A percentile compares a stretch with the other conserved stretches of the same genome.
These are phyloP conservation scores for Meteorus colon DNA, from an alignment of 2,888 invertebrate species.

Conservation along the genomic window DNA sequence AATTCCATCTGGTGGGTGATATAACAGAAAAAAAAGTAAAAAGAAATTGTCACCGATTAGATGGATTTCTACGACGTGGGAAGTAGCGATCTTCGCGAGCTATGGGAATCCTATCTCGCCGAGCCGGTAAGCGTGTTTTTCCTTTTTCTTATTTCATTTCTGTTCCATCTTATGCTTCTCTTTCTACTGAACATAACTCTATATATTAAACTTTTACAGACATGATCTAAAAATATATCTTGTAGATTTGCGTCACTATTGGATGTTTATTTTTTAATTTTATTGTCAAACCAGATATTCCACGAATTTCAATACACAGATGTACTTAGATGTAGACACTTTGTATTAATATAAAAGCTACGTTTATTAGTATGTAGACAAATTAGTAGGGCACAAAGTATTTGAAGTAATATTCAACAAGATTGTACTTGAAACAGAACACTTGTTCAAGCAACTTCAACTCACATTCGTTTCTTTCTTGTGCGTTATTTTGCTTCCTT, in stretches of 20 bases:
- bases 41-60: slow-evolving; percentile 43
- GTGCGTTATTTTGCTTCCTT: background rate
- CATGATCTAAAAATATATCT: background rate
- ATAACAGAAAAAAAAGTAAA: slow-evolving; percentile 43
- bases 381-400: background rate
- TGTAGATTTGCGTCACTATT: background rate
- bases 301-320: background rate
- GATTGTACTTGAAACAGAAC: background rate
- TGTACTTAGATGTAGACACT: background rate
- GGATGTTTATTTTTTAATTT: background rate
- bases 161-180: background rate
- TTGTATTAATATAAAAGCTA: background rate
- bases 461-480: background rate
- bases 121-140: slow-evolving; percentile 82
- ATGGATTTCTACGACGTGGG: slow-evolving; percentile 83
- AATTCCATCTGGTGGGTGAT: background rate
- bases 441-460: slow-evolving; percentile 28
- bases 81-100: slow-evolving; percentile 83
- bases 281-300: slow-evolving; percentile 7
- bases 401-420: background rate
- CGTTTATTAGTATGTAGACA: background rate
- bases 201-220: background rate
- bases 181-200: background rate
- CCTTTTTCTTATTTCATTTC: background rate
- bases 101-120: slow-evolving; percentile 85